These are phyloP conservation scores for Loripinus fragilis DNA, from an alignment of 2,888 invertebrate genomes.

Conservation along the genomic window DNA sequence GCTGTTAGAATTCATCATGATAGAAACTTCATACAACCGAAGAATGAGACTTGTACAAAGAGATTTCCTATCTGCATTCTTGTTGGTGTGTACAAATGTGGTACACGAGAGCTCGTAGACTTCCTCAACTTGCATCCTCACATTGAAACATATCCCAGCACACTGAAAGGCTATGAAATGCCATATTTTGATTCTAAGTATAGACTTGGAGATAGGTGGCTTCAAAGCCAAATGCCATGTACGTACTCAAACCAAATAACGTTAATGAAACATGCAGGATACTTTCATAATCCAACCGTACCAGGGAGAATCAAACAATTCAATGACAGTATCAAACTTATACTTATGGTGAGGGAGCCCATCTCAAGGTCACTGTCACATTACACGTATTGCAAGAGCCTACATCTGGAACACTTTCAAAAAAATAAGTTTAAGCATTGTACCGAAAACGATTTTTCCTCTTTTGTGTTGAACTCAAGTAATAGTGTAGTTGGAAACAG, in stretches of 20 bases:
- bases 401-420: no score
- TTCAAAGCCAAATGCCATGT: slow-evolving; percentile 93
- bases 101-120: no score
- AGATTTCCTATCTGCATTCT: slow-evolving; percentile 82
- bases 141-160: not conserved
- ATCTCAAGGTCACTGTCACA: slow-evolving; percentile 90
- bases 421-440: no score
- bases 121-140: slow-evolving; percentile 62
- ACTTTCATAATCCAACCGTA: slow-evolving; percentile 96
- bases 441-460: not conserved
- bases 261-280: slow-evolving; percentile 98
- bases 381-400: no score
- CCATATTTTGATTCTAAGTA: slow-evolving; percentile 96
- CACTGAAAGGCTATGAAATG: slow-evolving; percentile 89
- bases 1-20: no score
- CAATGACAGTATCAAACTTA: slow-evolving; percentile 94
- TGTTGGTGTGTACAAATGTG: slow-evolving; percentile 83
- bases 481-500: not conserved
- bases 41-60: slow-evolving; percentile 24
- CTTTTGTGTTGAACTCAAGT: not conserved
- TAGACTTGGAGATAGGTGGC: slow-evolving; percentile 96
- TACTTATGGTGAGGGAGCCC: slow-evolving; percentile 97
- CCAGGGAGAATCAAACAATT: slow-evolving; percentile 96
- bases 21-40: not conserved
- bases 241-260: slow-evolving; percentile 93